These are phyloP conservation scores for Montipora capitata DNA, from an alignment of 92 coral and sea anemone genomes.

Conservation along the genomic window DNA sequence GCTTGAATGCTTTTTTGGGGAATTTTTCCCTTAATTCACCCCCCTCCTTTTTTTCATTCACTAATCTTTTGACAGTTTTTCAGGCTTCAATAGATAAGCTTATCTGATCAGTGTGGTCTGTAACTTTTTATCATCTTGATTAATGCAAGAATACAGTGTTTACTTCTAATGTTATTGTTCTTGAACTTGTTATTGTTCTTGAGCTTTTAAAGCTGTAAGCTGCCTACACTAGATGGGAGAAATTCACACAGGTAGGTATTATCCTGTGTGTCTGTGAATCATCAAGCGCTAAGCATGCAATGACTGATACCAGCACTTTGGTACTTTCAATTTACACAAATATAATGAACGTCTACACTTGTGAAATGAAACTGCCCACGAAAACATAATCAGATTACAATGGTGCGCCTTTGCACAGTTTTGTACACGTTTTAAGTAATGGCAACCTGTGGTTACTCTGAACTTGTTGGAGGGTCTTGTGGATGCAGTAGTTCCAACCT, in stretches of 20 bases:
- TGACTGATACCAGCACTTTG: not conserved
- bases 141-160: not conserved
- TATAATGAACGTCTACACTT: not conserved
- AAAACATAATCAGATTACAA: not conserved
- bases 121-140: constrained; percentile 8
- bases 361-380: not conserved
- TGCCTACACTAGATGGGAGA: not conserved
- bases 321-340: not conserved
- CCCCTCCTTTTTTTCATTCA: not conserved
- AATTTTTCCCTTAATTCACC: not conserved
- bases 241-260: not conserved
- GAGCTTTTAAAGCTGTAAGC: not conserved
- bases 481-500: constrained; percentile 34
- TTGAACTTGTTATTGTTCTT: too few relatives aligned
- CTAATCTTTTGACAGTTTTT: not conserved
- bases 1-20: too few relatives aligned
- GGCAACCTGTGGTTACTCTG: constrained; percentile 30
- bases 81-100: not conserved
- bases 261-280: not conserved
- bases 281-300: not conserved
- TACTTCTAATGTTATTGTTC: not conserved
- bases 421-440: not conserved
- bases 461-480: constrained; percentile 34
- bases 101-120: not conserved
- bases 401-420: not conserved